These are phyloP conservation scores for Martes martes DNA, from an alignment of 2,113 vertebrate genomes.

Conservation along the genomic window DNA sequence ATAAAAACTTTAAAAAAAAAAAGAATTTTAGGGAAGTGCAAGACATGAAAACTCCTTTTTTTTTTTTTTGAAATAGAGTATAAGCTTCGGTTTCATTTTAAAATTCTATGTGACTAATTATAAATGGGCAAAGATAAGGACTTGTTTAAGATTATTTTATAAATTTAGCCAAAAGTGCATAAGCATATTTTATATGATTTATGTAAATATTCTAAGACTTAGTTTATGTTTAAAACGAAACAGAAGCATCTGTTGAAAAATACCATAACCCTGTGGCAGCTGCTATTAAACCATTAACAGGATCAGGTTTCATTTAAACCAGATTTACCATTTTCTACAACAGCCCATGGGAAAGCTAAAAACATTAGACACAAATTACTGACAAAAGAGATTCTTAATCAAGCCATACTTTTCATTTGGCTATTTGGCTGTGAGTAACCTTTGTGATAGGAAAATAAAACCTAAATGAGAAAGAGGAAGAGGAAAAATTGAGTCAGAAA, in stretches of 20 bases:
- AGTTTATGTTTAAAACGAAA: conserved; percentile 81
- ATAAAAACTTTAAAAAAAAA: background rate
- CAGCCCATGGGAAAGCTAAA: conserved; percentile 86
- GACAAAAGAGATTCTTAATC: conserved; percentile 86
- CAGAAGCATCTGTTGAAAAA: conserved; percentile 86
- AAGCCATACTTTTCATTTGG: conserved; percentile 85
- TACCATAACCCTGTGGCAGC: conserved; percentile 83
- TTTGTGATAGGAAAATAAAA: conserved; percentile 67
- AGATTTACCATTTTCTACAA: conserved; percentile 87
- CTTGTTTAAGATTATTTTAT: conserved; percentile 33
- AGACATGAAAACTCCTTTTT: background rate
- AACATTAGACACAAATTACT: conserved; percentile 88
- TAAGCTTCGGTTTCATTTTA: background rate
- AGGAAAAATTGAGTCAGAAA: conserved; percentile 62
- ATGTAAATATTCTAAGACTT: conserved; percentile 79
- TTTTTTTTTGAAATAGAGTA: background rate
- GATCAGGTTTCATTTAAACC: conserved; percentile 89
- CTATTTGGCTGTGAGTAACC: conserved; percentile 77
- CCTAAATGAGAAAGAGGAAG: conserved; percentile 42
- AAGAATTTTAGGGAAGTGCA: background rate
- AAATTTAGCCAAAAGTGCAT: conserved; percentile 68
- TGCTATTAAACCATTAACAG: conserved; percentile 87
- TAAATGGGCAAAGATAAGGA: background rate
- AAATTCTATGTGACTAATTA: background rate
- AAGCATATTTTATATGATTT: conserved; percentile 78